Conservation (phyloP, 1,140 invertebrate genomes). For the Lasaia peninsularis region DNA sequence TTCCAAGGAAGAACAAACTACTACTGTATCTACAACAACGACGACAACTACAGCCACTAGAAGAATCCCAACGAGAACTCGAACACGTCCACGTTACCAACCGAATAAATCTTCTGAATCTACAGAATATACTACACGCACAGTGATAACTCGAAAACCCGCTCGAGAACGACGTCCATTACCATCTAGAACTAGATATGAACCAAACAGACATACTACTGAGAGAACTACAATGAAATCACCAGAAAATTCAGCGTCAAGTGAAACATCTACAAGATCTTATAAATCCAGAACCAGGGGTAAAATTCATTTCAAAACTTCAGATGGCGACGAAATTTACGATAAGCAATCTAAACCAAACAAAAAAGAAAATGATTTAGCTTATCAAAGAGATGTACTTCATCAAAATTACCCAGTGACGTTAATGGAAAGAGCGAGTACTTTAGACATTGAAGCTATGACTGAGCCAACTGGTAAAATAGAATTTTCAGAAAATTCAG, state of each 20-base stretch:
- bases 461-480: constrained; percentile 56
- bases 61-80: constrained; percentile 57
- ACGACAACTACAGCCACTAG: constrained; percentile 57
- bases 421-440: constrained; percentile 66
- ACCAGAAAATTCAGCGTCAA: constrained; percentile 35
- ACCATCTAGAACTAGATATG: constrained; percentile 54
- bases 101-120: constrained; percentile 46
- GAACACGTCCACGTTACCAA: constrained; percentile 63
- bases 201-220: constrained; percentile 68
- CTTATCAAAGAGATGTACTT: constrained; percentile 79
- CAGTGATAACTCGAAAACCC: constrained; percentile 63
- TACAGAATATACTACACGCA: constrained; percentile 55
- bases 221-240: constrained; percentile 66
- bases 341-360: constrained; percentile 54
- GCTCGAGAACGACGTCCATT: constrained; percentile 68
- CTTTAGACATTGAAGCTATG: constrained; percentile 65
- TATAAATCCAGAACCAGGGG: constrained; percentile 58
- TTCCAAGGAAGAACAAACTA: constrained; percentile 36
- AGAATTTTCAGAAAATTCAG: constrained; percentile 35
- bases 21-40: constrained; percentile 44
- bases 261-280: constrained; percentile 55
- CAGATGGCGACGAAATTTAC: constrained; percentile 53
- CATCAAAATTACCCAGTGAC: constrained; percentile 80
- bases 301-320: constrained; percentile 58
- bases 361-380: constrained; percentile 64